Conservation (phyloP, 2,888 invertebrate species). For the Synergus japonicus region DNA sequence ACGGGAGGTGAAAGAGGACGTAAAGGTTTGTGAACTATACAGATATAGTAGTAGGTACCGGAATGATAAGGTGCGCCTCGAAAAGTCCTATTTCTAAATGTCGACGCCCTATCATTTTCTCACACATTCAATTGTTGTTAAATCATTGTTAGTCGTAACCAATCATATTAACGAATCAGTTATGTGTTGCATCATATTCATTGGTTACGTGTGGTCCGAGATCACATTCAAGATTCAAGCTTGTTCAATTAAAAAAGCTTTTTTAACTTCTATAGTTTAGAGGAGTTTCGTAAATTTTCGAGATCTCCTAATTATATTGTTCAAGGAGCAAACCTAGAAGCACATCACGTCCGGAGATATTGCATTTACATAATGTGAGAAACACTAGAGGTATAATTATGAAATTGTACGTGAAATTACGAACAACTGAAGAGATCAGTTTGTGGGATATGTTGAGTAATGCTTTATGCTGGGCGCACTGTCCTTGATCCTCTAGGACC, state of each 20-base stretch:
- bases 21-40: constrained; percentile 13
- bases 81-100: constrained; percentile 33
- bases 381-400: constrained; percentile 9
- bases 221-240: background rate
- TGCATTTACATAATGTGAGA: background rate
- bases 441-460: constrained; percentile 1
- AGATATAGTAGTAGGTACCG: background rate
- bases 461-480: background rate
- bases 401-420: constrained; percentile 24
- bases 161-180: background rate
- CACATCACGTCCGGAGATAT: no score
- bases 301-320: no score
- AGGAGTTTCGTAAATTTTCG: no score
- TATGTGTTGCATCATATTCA: background rate
- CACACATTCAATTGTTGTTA: background rate
- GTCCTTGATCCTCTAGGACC: constrained; percentile 13
- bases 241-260: constrained; percentile 1
- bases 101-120: constrained; percentile 26
- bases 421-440: constrained; percentile 5
- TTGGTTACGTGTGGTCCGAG: background rate
- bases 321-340: no score
- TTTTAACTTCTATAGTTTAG: background rate
- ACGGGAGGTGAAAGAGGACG: constrained; percentile 11
- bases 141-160: constrained; percentile 1
- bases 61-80: constrained; percentile 26